phyloP scores from a whole-genome alignment of 2,113 vertebrate species.

The Corvus hawaiiensis region DNA sequence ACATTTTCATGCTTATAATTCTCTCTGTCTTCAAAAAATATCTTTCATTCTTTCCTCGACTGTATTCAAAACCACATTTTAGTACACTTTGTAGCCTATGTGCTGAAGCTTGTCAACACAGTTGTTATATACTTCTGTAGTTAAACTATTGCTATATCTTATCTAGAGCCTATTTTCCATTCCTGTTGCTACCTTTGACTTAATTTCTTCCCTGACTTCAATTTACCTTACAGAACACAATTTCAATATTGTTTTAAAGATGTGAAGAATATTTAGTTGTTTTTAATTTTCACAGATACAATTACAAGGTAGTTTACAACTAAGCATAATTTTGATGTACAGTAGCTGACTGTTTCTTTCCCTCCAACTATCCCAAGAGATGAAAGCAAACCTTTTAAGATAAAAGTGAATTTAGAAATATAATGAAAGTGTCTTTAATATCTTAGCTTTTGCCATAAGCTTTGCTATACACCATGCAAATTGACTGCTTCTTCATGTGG shows the following conservation, averaged over 20 bases:
- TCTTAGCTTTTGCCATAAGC: not conserved
- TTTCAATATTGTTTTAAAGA: not conserved
- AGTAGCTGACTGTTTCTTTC: not conserved
- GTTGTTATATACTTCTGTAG: not conserved
- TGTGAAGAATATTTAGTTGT: not conserved
- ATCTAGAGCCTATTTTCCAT: not conserved
- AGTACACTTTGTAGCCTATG: not conserved
- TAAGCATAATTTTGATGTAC: not conserved
- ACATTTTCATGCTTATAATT: not conserved
- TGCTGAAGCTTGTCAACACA: not conserved
- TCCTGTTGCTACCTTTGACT: not conserved
- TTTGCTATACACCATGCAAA: not conserved
- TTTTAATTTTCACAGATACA: not conserved
- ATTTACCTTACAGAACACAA: not conserved
- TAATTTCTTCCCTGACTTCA: not conserved
- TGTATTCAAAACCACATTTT: not conserved
- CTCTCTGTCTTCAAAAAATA: not conserved
- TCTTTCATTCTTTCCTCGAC: not conserved
- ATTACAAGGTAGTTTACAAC: not conserved
- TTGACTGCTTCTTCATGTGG: not conserved
- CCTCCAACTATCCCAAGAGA: not conserved
- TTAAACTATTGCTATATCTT: not conserved
- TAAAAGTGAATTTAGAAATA: constrained; percentile 26
- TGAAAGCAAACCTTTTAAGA: not conserved
- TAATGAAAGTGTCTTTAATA: not conserved